phyloP scores from a whole-genome alignment of 2,797 vertebrate species.

The Hephaestus fuliginosus region DNA sequence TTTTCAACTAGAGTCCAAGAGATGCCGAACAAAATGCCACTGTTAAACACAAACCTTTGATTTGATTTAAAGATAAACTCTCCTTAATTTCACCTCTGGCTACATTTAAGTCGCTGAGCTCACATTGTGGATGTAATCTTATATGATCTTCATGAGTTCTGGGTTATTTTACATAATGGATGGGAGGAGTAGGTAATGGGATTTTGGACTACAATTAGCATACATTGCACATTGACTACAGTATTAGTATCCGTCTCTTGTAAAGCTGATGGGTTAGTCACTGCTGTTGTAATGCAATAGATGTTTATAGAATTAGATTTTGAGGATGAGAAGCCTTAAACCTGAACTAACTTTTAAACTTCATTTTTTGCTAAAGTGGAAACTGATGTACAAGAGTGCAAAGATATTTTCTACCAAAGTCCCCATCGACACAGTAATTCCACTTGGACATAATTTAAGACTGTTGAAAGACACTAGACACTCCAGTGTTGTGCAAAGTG shows the following conservation, averaged over 20 bases:
- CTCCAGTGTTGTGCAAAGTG: not conserved
- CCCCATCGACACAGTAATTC: not conserved
- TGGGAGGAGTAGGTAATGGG: not conserved
- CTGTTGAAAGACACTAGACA: not conserved
- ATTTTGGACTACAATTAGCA: not conserved
- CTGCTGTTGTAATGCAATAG: not conserved
- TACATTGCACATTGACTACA: not conserved
- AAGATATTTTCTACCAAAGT: not conserved
- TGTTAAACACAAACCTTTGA: conserved; percentile 1
- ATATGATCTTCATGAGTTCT: conserved; percentile 15
- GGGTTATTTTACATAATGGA: conserved; percentile 20
- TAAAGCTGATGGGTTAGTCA: not conserved
- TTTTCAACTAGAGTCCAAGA: not conserved
- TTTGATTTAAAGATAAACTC: conserved; percentile 15
- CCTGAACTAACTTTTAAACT: not conserved
- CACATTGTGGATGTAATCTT: conserved; percentile 14
- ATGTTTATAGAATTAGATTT: conserved; percentile 9
- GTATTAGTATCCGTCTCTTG: conserved; percentile 1
- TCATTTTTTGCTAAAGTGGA: not conserved
- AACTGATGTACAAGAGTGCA: not conserved
- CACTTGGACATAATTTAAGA: not conserved
- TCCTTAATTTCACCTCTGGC: conserved; percentile 21
- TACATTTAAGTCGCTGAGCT: conserved; percentile 9
- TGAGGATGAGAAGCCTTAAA: not conserved
- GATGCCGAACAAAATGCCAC: not conserved